phyloP scores from a whole-genome alignment of 2,113 vertebrate genomes.

The Guaruba guarouba region DNA sequence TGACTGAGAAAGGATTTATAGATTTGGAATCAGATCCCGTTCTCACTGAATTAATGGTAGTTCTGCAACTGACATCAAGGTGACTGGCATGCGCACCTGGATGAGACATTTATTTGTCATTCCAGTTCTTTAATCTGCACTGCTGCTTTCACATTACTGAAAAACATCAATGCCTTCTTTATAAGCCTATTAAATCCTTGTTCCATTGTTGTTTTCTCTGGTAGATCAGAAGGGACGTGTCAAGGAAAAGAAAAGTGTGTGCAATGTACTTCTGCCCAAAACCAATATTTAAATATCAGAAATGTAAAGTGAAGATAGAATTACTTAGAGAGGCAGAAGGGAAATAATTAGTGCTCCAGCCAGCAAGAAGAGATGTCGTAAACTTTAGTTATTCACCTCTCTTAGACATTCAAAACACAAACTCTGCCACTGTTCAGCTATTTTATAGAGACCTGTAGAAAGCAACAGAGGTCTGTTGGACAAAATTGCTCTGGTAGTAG shows the following conservation, averaged over 20 bases:
- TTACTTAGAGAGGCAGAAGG: constrained; percentile 39
- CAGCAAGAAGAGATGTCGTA: constrained; percentile 24
- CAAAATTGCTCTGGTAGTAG: neutral
- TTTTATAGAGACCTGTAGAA: constrained; percentile 6
- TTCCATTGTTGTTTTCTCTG: constrained; percentile 51
- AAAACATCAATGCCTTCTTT: neutral
- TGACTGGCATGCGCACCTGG: constrained; percentile 24
- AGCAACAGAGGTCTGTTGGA: neutral
- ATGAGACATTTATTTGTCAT: constrained; percentile 12
- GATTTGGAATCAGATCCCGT: constrained; percentile 43
- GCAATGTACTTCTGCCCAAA: neutral
- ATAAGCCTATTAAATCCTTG: constrained; percentile 6
- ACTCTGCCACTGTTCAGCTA: constrained; percentile 25
- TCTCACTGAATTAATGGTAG: constrained; percentile 22
- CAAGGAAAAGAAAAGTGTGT: constrained; percentile 19
- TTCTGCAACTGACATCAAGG: constrained; percentile 32
- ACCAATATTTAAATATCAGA: constrained; percentile 50
- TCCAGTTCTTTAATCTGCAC: neutral
- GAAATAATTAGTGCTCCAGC: constrained; percentile 53
- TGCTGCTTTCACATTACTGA: neutral
- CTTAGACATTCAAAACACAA: constrained; percentile 8
- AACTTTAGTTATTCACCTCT: constrained; percentile 33
- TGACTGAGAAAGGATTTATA: constrained; percentile 56
- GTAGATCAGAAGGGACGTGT: constrained; percentile 25
- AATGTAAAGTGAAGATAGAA: constrained; percentile 35